These are phyloP conservation scores for Nowickia ferox DNA, from an alignment of 2,888 invertebrate genomes.

Conservation along the genomic window DNA sequence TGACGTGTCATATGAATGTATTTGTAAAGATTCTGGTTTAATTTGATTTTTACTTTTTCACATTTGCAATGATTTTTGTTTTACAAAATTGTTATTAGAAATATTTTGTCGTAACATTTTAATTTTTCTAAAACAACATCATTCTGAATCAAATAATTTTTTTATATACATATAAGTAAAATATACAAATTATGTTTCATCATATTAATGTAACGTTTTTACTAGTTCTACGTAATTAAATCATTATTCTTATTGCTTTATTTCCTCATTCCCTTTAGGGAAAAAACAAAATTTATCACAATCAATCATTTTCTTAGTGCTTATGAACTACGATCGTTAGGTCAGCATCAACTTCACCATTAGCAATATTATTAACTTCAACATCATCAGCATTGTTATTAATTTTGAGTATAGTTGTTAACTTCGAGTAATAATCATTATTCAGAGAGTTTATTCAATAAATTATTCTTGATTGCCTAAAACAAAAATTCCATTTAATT, in stretches of 20 bases:
- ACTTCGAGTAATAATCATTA: conserved; percentile 48
- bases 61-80: too few relatives aligned
- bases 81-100: too few relatives aligned
- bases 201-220: not conserved
- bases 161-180: not conserved
- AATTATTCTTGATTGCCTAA: conserved; percentile 38
- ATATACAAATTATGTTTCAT: not conserved
- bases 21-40: too few relatives aligned
- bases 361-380: conserved; percentile 15
- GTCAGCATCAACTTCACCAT: conserved; percentile 36
- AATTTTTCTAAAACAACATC: too few relatives aligned
- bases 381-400: not conserved
- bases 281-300: conserved; percentile 15
- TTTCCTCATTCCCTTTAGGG: not conserved
- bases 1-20: too few relatives aligned
- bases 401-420: conserved; percentile 25
- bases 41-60: too few relatives aligned
- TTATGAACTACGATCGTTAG: not conserved
- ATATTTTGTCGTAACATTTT: too few relatives aligned
- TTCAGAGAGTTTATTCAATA: conserved; percentile 24
- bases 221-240: not conserved
- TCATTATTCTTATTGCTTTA: conserved; percentile 2
- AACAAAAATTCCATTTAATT: conserved; percentile 22
- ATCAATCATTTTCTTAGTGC: conserved; percentile 36
- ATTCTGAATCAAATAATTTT: too few relatives aligned